Evolutionary conservation across 2,888 invertebrate genomes (phyloP).

Genomic region (Ormia ochracea): DNA sequence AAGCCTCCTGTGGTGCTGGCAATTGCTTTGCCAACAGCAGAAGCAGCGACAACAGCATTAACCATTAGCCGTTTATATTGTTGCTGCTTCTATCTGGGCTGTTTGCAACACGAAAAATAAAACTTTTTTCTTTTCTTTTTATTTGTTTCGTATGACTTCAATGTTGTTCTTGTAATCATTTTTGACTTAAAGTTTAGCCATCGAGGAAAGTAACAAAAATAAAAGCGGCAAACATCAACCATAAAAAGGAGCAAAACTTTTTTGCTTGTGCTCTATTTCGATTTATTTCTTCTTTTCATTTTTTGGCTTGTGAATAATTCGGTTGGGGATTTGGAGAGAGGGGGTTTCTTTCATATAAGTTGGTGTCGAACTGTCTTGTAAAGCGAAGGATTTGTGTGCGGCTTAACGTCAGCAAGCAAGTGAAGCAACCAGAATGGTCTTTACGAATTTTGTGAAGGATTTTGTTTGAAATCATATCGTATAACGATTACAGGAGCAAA

Average conservation of each 20-base stretch:
- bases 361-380: constrained; percentile 65
- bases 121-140: no score
- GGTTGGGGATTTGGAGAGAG: constrained; percentile 20
- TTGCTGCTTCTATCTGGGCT: constrained; percentile 1
- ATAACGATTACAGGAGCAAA: neutral
- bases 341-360: constrained; percentile 43
- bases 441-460: neutral
- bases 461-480: neutral
- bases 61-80: constrained; percentile 4
- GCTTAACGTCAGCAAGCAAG: constrained; percentile 53
- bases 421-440: constrained; percentile 1
- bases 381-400: constrained; percentile 62
- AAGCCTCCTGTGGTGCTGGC: constrained; percentile 56
- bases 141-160: constrained; percentile 21
- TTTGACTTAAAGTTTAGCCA: constrained; percentile 55
- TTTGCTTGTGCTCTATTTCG: constrained; percentile 8
- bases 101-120: neutral
- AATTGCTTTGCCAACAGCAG: constrained; percentile 62
- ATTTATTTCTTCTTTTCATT: neutral
- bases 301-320: neutral
- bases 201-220: constrained; percentile 47
- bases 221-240: constrained; percentile 60
- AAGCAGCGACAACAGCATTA: constrained; percentile 34
- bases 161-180: constrained; percentile 59
- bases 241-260: no score